Evolutionary conservation across 2,797 vertebrate species (phyloP), one percentile per base, ranked within the genome.

Genomic region (Antennarius maculatus): DNA sequence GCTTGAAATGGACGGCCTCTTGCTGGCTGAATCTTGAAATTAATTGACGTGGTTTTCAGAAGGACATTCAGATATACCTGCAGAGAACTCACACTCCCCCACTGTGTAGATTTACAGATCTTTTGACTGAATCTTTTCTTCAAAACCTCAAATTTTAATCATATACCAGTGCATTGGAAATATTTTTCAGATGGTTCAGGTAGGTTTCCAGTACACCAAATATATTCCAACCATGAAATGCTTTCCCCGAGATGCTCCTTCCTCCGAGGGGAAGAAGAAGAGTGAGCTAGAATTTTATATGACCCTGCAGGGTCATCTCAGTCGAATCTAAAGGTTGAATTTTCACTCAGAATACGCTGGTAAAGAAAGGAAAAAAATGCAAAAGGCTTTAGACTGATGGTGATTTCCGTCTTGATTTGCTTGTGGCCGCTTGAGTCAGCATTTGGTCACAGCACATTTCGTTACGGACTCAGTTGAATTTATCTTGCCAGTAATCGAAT

Each of bases 401-500:
- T 49, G 70, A 83, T 68, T 83, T 81, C 77, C 57, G 59, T 62
- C 76, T 78, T 69, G 69, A 77, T 86, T 80, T 82, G 76, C 79
- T 74, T 42, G 62, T 77, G 72, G 81, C 74, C 76, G 74, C 80
- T 83, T 85, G 76, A 86, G 74, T 86, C 83, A 86, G 79, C 82
- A 50, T 77, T 83, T 78, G 34, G 76, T 88, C 79, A 71, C 73
- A 54, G 58, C 15, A 28, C 81, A 67, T 86, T 85, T 88, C 17
- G 68, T 80, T 81, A 77, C 29, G 12, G 69, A 64, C 67, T 54
- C 27, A 23, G 61, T 56, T 10, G 27, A 71, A 86, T 82, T 76
- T 76, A 80, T 87, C 80, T 79, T 8, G 64, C 77, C 62, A 42
- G 79, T 82, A 81, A 91, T 89, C 86, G 79, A 62, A 89, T 89